A percentile compares a stretch with the other conserved stretches of the same genome.
phyloP scores from a whole-genome alignment of 1,140 invertebrate genomes.

The Aphelenchoides avenae region DNA sequence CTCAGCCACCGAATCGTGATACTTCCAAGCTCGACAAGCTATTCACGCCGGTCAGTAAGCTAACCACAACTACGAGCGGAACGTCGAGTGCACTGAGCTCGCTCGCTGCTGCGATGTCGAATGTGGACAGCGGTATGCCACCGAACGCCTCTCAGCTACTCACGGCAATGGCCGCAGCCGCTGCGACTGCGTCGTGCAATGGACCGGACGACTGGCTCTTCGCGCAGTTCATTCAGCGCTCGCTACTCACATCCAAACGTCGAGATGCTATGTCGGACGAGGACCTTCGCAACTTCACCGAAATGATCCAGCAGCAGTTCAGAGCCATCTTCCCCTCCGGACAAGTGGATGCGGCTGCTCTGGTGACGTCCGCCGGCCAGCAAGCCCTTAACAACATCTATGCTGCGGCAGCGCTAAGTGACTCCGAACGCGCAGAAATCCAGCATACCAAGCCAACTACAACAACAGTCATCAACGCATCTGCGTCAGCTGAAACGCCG shows the following conservation, averaged over 20 bases:
- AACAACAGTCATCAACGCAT: background rate
- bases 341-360: slow-evolving; percentile 9
- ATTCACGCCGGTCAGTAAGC: no score
- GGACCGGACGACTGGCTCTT: slow-evolving; percentile 25
- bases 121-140: no score
- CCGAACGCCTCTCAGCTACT: slow-evolving; percentile 19
- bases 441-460: background rate
- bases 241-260: slow-evolving; percentile 20
- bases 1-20: no score
- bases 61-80: no score
- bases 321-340: slow-evolving; percentile 10
- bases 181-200: slow-evolving; percentile 7
- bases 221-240: slow-evolving; percentile 30
- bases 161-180: slow-evolving; percentile 9
- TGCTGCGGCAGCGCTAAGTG: slow-evolving; percentile 2
- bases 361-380: slow-evolving; percentile 1
- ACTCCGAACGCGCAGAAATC: background rate
- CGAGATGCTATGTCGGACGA: slow-evolving; percentile 21
- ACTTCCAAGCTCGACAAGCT: no score
- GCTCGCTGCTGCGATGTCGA: no score
- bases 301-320: slow-evolving; percentile 19
- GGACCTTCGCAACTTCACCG: slow-evolving; percentile 10
- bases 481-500: background rate
- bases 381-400: slow-evolving; percentile 10
- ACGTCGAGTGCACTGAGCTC: no score